Conservation (phyloP, 2,797 vertebrate genomes). For the Triplophysa yarkandensis region DNA sequence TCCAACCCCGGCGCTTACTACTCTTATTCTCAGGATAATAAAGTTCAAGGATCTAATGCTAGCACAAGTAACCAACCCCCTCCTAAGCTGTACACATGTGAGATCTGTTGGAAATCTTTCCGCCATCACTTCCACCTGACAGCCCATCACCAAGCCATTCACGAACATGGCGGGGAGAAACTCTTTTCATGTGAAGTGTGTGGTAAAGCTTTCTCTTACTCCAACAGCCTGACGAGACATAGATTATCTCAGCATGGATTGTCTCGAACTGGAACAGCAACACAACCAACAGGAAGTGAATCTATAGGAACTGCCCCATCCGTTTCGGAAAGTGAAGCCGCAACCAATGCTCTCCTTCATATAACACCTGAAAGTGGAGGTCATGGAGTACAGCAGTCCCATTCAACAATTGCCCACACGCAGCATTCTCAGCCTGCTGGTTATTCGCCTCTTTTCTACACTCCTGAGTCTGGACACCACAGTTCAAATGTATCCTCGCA, state of each 20-base stretch:
- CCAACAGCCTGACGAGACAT: conserved; percentile 90
- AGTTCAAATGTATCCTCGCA: conserved; percentile 60
- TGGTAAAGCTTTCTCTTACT: conserved; percentile 88
- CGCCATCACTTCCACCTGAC: conserved; percentile 88
- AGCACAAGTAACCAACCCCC: conserved; percentile 70
- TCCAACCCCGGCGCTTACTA: conserved; percentile 74
- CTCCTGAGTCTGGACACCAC: conserved; percentile 64
- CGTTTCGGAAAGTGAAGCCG: conserved; percentile 58
- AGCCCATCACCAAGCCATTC: conserved; percentile 88
- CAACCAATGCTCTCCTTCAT: conserved; percentile 62
- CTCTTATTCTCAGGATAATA: conserved; percentile 77
- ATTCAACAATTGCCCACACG: conserved; percentile 52
- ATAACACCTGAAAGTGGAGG: conserved; percentile 57
- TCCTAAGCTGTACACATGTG: conserved; percentile 83
- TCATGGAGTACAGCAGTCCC: conserved; percentile 55
- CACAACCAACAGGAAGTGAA: conserved; percentile 58
- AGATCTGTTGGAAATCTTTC: conserved; percentile 90
- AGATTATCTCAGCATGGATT: conserved; percentile 84
- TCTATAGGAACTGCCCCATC: conserved; percentile 49
- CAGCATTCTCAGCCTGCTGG: conserved; percentile 64
- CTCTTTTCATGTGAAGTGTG: conserved; percentile 88
- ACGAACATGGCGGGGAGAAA: conserved; percentile 82
- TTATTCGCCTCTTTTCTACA: conserved; percentile 74
- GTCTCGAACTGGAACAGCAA: conserved; percentile 67
- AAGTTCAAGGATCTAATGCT: conserved; percentile 69